Conservation (phyloP, 2,888 invertebrate genomes). For the Odontothrips loti region DNA sequence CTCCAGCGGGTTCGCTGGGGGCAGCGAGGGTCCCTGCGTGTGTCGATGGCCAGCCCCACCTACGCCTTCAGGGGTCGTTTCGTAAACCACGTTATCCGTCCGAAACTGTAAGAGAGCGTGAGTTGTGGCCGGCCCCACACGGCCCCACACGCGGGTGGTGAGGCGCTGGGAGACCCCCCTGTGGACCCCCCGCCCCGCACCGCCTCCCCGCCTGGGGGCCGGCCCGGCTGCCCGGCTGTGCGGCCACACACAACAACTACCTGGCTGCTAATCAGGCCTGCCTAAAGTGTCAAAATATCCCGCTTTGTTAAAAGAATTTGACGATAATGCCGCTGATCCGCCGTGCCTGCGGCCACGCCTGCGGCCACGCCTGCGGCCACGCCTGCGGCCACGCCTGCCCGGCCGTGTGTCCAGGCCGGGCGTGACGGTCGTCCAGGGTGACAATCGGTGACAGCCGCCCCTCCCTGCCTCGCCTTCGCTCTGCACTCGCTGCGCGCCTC, state of each 20-base stretch:
- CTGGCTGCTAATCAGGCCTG: neutral
- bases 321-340: neutral
- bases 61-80: too few relatives aligned
- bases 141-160: neutral
- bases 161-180: too few relatives aligned
- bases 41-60: neutral
- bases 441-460: too few relatives aligned
- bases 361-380: neutral
- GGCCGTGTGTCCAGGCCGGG: neutral
- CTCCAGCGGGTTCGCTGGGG: neutral
- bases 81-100: too few relatives aligned
- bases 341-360: too few relatives aligned
- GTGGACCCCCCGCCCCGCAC: neutral
- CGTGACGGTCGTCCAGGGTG: neutral
- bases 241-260: neutral
- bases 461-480: too few relatives aligned
- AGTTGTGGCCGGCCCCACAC: too few relatives aligned
- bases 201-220: neutral
- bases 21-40: neutral
- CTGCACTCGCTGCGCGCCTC: too few relatives aligned
- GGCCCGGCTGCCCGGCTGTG: neutral
- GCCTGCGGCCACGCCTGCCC: too few relatives aligned
- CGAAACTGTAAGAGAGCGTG: too few relatives aligned
- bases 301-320: neutral
- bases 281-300: constrained; percentile 13